Evolutionary conservation across 2,888 invertebrate genomes (phyloP), one percentile per base, ranked within the genome.

Genomic region (Microctonus brassicae): DNA sequence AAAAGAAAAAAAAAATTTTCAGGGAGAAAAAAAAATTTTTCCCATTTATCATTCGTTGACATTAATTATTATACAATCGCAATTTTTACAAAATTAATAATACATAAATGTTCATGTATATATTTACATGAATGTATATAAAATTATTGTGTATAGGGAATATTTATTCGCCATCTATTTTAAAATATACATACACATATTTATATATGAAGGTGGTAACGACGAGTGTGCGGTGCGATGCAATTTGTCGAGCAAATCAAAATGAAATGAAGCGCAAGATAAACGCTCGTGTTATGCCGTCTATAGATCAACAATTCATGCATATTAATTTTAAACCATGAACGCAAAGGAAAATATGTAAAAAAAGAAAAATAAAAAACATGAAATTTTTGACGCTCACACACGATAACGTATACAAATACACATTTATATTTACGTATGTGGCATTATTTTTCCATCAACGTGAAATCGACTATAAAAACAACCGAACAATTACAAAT

Each of bases 241-340:
- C 81, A 80, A 85, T 86, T 85, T 83, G 86, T 87, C 85, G 82
- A 69, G 81, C 82, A 81, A 84, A 86, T 86, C 86, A 85, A 86
- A 85, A 86, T 82, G 85, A 85, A 87, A 86, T 86, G 84, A 85
- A 85, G 83, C 84, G 85, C 84, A 84, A 85, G 86, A 86, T 85
- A 86, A 87, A 86, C 86, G 85, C 67, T 47, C 70, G 61, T 82
- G 85, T 83, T 62, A 62, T 71, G 62, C 65, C 17, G 63, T 60
- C 63, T 57, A 24, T 42, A 61, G 34, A 36, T 65, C 76, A 77
- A 80, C 78, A 80, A 76, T 81, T 83, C 85, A 86, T 87, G 86
- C 86, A 87, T 87, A 86, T 87, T 86, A 87, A 87, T n/a, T 87
- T 86, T 85, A 84, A 85, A 87, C 47, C 47, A 17, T 47, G 17